These are phyloP conservation scores for Blennius ocellaris DNA, from an alignment of 2,113 vertebrate species.

Conservation along the genomic window DNA sequence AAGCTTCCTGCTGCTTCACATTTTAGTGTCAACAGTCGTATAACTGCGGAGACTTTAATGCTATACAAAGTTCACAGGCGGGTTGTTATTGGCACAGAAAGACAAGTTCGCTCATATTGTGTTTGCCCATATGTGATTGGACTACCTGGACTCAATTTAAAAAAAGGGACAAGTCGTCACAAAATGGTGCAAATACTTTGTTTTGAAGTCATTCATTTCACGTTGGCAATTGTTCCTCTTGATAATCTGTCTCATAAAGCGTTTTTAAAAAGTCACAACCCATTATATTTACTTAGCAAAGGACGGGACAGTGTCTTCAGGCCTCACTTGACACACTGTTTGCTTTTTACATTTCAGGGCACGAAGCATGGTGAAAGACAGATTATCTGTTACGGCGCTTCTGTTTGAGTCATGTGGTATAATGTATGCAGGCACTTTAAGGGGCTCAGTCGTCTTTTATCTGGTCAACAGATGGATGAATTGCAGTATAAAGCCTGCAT, in stretches of 20 bases:
- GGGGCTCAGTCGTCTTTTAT: conserved; percentile 19
- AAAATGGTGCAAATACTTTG: no score
- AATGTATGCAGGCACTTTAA: conserved; percentile 11
- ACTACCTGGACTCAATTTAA: not conserved
- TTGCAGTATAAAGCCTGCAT: conserved; percentile 24
- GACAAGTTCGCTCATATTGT: not conserved
- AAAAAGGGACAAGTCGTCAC: not conserved
- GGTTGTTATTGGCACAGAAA: conserved; percentile 22
- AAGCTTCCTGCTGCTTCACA: conserved; percentile 53
- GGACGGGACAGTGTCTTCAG: not conserved
- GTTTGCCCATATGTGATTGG: conserved; percentile 20
- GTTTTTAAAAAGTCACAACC: not conserved
- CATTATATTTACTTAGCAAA: not conserved
- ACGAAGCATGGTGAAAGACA: conserved; percentile 28
- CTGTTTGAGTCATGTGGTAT: conserved; percentile 33
- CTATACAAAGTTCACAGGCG: conserved; percentile 43
- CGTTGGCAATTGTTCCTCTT: not conserved
- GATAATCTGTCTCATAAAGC: not conserved
- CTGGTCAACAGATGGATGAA: conserved; percentile 31
- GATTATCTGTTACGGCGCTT: conserved; percentile 35
- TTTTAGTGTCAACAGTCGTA: conserved; percentile 46
- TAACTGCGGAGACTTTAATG: conserved; percentile 24
- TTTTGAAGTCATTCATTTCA: not conserved
- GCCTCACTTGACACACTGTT: not conserved
- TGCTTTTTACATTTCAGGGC: conserved; percentile 28